Percentiles rank a stretch among this genome's conserved stretches.
Evolutionary conservation across 2,888 invertebrate species (phyloP).

Genomic region (Auanema freiburgensis): DNA sequence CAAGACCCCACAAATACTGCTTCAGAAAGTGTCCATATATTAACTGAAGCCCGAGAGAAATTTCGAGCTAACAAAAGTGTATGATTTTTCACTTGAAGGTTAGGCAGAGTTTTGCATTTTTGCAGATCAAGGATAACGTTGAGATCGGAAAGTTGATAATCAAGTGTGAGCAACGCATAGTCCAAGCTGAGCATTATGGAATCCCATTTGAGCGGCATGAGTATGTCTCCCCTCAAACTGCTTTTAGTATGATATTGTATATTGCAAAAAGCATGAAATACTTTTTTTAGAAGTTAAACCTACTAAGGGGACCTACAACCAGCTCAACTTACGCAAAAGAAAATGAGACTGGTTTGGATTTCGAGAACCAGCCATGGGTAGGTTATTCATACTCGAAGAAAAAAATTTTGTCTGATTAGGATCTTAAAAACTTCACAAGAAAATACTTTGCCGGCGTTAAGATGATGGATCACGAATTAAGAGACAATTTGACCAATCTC

Average conservation of each 20-base stretch:
- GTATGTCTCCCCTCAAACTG: constrained; percentile 54
- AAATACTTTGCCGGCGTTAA: constrained; percentile 26
- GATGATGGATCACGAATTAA: constrained; percentile 13
- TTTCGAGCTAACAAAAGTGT: constrained; percentile 47
- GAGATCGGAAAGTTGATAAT: constrained; percentile 45
- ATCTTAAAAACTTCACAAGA: neutral
- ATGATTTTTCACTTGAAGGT: constrained; percentile 11
- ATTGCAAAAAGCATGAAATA: neutral
- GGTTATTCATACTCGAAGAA: neutral
- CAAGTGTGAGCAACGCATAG: constrained; percentile 47
- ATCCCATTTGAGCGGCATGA: constrained; percentile 55
- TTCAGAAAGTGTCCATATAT: constrained; percentile 36
- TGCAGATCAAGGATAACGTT: constrained; percentile 41
- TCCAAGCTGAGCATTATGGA: constrained; percentile 54
- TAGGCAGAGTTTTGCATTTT: too few species aligned
- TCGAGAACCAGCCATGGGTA: constrained; percentile 2
- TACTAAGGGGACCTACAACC: constrained; percentile 5
- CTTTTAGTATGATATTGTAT: constrained; percentile 37
- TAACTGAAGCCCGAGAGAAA: constrained; percentile 38
- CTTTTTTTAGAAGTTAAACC: constrained; percentile 15
- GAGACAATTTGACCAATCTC: constrained; percentile 9
- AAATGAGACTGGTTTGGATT: constrained; percentile 1
- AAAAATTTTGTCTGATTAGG: constrained; percentile 2
- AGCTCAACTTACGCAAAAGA: constrained; percentile 11
- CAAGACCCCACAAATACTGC: constrained; percentile 39